Conservation (phyloP, 2,888 invertebrate species). For the Cataglyphis livida region DNA sequence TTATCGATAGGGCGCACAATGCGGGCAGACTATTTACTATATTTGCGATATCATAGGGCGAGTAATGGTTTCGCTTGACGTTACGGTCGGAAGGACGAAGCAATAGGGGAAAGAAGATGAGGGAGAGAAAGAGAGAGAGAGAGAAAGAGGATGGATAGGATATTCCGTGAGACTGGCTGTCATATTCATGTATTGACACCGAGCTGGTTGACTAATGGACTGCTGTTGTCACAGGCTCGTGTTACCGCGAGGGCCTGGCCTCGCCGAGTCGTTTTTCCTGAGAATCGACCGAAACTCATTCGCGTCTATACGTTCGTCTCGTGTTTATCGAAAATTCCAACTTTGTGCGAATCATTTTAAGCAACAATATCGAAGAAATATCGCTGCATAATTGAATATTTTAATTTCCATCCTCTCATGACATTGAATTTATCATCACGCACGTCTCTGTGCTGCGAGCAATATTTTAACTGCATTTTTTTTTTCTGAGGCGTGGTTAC, state of each 20-base stretch:
- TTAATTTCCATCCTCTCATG: background rate
- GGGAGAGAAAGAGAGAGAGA: constrained; percentile 49
- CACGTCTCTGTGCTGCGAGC: background rate
- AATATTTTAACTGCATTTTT: constrained; percentile 29
- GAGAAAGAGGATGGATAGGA: constrained; percentile 66
- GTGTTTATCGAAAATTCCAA: constrained; percentile 24
- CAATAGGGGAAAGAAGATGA: constrained; percentile 39
- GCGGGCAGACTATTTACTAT: constrained; percentile 76
- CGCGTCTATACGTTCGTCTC: constrained; percentile 37
- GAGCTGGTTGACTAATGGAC: constrained; percentile 86
- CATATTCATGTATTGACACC: constrained; percentile 85
- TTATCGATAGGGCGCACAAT: constrained; percentile 55
- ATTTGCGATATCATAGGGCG: constrained; percentile 75
- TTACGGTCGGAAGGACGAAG: constrained; percentile 59
- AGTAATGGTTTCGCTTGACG: constrained; percentile 65
- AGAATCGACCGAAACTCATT: constrained; percentile 73
- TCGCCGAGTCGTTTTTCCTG: constrained; percentile 76
- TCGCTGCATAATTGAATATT: background rate
- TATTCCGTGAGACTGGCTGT: constrained; percentile 81
- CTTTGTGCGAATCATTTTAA: constrained; percentile 24
- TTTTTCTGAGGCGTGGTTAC: background rate
- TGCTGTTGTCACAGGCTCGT: constrained; percentile 84
- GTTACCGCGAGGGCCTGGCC: constrained; percentile 83
- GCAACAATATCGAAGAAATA: background rate
- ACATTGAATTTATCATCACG: background rate